Base-by-base conservation (phyloP, 2,888 invertebrate genomes). In the Cataglyphis rosenhaueri region DNA sequence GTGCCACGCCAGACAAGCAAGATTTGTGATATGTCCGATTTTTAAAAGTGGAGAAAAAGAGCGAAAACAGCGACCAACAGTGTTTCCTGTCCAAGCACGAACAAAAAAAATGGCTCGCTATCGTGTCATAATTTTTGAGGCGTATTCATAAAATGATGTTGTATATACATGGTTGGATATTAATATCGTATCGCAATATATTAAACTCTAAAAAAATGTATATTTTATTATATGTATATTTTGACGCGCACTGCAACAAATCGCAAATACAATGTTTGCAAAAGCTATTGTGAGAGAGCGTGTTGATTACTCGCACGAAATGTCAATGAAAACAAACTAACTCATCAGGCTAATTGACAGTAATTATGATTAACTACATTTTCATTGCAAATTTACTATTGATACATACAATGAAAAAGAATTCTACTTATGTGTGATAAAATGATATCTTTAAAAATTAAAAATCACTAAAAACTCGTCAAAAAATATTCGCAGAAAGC, bases 11-110 rank as follows among this genome's bases (percentile, higher is more conserved):
- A 59, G 59, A 18, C 70, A 52, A 21, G 18, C 44, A 32, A 35
- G 59, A 70, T 70, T 79, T 70, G 70, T 78, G 59, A 70, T 78
- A 59, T 70, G 44, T 10, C 5, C 32, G 18, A 78, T 70, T 79
- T 78, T 79, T 25, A 61, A 21, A 61, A 44, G 32, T 21, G 44
- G 57, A 15, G 64, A 38, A 38, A 15, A 25, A 74, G 12, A 48
- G 4, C 32, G n/a, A 9, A 68, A 38, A 35, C n/a, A 25, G 0
- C 18, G 6, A 10, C 5, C 41, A 52, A 65, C n/a, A 70, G n/a
- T 70, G 32, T 70, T 70, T 68, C 21, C 21, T 70, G 25, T 32
- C 21, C 21, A 41, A 76, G n/a, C 5, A 6, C 4, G 25, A 59
- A 44, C 25, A 21, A 21, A 68, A 21, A 66, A 52, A 57, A 65